Conservation (phyloP, 1,140 invertebrate species). For the Saccostrea cuccullata region DNA sequence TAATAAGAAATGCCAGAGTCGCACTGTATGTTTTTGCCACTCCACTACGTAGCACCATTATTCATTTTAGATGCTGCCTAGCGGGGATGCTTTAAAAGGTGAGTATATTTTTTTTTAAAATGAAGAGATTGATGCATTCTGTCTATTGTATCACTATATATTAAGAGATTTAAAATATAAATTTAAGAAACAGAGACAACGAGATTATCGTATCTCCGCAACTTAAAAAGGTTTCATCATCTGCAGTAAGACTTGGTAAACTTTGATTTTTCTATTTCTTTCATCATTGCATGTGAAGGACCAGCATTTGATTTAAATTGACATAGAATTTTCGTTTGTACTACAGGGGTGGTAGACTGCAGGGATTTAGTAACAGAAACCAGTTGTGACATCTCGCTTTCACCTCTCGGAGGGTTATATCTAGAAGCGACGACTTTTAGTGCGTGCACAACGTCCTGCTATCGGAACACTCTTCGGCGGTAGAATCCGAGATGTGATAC, state of each 20-base stretch:
- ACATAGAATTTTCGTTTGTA: background rate
- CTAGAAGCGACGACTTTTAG: background rate
- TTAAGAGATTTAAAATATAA: background rate
- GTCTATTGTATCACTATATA: background rate
- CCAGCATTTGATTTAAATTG: background rate
- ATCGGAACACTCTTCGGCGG: constrained; percentile 20
- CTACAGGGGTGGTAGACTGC: background rate
- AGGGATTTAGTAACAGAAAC: constrained; percentile 14
- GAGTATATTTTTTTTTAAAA: constrained; percentile 21
- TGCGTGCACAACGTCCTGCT: constrained; percentile 13
- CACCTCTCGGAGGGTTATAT: constrained; percentile 8
- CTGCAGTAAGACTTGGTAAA: background rate
- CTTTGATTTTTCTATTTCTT: background rate
- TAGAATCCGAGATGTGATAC: background rate
- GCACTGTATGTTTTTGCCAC: background rate
- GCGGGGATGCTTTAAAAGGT: background rate
- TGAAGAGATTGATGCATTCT: background rate
- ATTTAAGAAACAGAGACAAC: constrained; percentile 1
- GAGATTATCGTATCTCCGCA: background rate
- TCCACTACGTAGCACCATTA: constrained; percentile 1
- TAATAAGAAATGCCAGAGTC: constrained; percentile 24
- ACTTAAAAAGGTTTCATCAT: background rate
- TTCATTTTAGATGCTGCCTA: background rate
- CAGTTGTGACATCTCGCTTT: constrained; percentile 36
- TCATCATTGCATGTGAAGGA: background rate